phyloP scores from a whole-genome alignment of 2,888 invertebrate species.

The Acrocera orbiculus region DNA sequence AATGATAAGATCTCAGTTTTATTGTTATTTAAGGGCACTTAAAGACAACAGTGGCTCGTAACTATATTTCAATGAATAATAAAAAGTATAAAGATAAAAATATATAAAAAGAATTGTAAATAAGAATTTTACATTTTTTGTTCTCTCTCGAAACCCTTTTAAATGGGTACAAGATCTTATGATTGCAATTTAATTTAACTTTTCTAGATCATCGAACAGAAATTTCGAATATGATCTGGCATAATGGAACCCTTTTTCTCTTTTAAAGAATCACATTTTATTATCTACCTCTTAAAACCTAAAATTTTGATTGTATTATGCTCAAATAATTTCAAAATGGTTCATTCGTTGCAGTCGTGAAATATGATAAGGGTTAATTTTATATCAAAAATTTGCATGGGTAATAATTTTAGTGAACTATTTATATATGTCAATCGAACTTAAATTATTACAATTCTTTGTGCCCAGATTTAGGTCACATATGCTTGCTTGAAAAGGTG shows the following conservation, averaged over 20 bases:
- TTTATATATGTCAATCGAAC: too few species aligned
- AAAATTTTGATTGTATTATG: too few species aligned
- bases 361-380: constrained; percentile 8
- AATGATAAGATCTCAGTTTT: constrained; percentile 7
- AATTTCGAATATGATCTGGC: neutral
- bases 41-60: too few species aligned
- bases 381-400: constrained; percentile 11
- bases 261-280: too few species aligned
- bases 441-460: neutral
- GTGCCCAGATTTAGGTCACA: constrained; percentile 6
- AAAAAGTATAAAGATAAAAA: too few species aligned
- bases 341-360: neutral
- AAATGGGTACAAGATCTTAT: too few species aligned
- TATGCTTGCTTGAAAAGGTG: constrained; percentile 3
- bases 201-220: constrained; percentile 2
- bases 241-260: constrained; percentile 4
- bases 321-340: too few species aligned
- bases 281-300: too few species aligned
- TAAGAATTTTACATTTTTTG: neutral
- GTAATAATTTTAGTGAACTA: constrained; percentile 11
- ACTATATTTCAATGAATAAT: too few species aligned
- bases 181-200: too few species aligned
- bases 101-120: neutral
- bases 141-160: neutral
- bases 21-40: constrained; percentile 3